Evolutionary conservation across 2,113 vertebrate genomes (phyloP).

Genomic region (Apteryx owenii): DNA sequence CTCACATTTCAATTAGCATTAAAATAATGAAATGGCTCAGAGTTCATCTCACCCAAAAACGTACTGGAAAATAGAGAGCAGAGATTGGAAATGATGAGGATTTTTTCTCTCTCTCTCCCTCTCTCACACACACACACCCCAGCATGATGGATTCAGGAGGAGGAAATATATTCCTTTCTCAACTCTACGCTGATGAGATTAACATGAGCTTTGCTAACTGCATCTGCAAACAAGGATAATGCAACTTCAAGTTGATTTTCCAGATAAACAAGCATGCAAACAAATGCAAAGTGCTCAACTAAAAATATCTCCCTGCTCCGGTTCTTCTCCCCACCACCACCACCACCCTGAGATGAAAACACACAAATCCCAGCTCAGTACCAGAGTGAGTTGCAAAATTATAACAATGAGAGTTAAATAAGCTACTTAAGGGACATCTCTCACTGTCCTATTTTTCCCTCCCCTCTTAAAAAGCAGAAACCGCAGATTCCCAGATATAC

Average conservation of each 20-base stretch:
- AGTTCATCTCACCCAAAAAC: slow-evolving; percentile 54
- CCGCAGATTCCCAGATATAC: background rate
- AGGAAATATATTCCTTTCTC: slow-evolving; percentile 30
- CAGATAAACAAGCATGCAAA: slow-evolving; percentile 71
- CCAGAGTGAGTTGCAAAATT: slow-evolving; percentile 17
- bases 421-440: slow-evolving; percentile 19
- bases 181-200: slow-evolving; percentile 45
- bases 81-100: slow-evolving; percentile 26
- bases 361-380: background rate
- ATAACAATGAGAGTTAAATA: slow-evolving; percentile 20
- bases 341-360: slow-evolving; percentile 4
- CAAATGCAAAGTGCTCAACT: slow-evolving; percentile 65
- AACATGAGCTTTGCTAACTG: slow-evolving; percentile 48
- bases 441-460: background rate
- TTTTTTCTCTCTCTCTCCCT: background rate
- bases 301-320: slow-evolving; percentile 58
- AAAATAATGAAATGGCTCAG: slow-evolving; percentile 50
- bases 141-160: background rate
- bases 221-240: slow-evolving; percentile 66
- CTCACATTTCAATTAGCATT: slow-evolving; percentile 54
- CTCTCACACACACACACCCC: background rate
- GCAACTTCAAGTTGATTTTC: slow-evolving; percentile 69
- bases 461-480: background rate
- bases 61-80: slow-evolving; percentile 55
- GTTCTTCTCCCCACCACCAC: slow-evolving; percentile 10